These are phyloP conservation scores for Ammodytes marinus DNA, from an alignment of 2,113 vertebrate genomes.

Conservation along the genomic window DNA sequence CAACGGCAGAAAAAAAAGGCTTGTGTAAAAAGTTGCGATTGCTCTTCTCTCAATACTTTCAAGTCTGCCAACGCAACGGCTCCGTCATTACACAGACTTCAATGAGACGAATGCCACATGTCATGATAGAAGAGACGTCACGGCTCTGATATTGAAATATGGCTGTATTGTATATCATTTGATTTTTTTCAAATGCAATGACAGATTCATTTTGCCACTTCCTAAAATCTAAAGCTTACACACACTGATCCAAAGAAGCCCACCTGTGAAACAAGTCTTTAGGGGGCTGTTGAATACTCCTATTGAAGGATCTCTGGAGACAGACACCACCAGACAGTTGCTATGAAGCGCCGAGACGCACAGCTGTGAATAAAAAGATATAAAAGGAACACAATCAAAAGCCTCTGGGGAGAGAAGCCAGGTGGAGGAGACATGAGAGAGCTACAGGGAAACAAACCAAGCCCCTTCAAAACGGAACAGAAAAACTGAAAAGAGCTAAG, in stretches of 20 bases:
- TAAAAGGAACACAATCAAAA: conserved; percentile 68
- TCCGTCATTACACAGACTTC: conserved; percentile 58
- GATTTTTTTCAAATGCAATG: conserved; percentile 62
- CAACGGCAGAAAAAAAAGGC: conserved; percentile 37
- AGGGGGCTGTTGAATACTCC: conserved; percentile 61
- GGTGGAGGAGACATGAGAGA: conserved; percentile 49
- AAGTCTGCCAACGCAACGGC: conserved; percentile 29
- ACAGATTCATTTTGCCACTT: conserved; percentile 73
- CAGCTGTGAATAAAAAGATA: conserved; percentile 68
- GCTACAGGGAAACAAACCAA: conserved; percentile 27
- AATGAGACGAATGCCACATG: conserved; percentile 46
- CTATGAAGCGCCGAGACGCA: conserved; percentile 59
- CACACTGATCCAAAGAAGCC: conserved; percentile 73
- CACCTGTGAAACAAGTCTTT: conserved; percentile 71
- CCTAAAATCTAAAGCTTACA: conserved; percentile 49
- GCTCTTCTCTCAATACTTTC: conserved; percentile 48
- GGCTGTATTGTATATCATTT: conserved; percentile 35
- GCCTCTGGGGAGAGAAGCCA: conserved; percentile 63
- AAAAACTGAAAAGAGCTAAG: conserved; percentile 23
- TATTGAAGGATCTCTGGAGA: conserved; percentile 75
- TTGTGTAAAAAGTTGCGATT: conserved; percentile 57
- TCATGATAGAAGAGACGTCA: conserved; percentile 61
- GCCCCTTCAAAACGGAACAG: conserved; percentile 34
- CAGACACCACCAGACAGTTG: conserved; percentile 52
- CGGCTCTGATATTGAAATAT: conserved; percentile 62